phyloP scores from a whole-genome alignment of 2,888 invertebrate genomes.

The Teinopalpus imperialis region DNA sequence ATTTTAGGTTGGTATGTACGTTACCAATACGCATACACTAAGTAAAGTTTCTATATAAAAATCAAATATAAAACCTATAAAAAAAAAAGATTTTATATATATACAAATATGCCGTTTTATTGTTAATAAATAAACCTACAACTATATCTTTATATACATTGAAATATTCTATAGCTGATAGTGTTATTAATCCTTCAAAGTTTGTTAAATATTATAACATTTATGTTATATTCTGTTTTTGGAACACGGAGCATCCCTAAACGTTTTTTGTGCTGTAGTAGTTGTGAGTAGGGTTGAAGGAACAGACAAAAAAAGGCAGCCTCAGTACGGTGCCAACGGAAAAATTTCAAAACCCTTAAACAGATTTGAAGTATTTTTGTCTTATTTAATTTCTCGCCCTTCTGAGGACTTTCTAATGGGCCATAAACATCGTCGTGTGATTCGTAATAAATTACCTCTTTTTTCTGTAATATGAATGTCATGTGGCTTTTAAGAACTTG shows the following conservation, averaged over 20 bases:
- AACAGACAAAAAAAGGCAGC: constrained; percentile 59
- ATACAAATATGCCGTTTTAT: too few species aligned
- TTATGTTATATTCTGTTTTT: neutral
- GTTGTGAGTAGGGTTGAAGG: constrained; percentile 72
- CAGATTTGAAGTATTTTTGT: constrained; percentile 53
- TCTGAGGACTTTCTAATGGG: constrained; percentile 52
- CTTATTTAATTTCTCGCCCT: constrained; percentile 69
- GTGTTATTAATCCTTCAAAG: too few species aligned
- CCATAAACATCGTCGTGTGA: constrained; percentile 56
- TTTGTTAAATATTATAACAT: too few species aligned
- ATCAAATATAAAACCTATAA: too few species aligned
- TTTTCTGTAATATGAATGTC: constrained; percentile 10
- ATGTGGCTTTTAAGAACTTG: constrained; percentile 6
- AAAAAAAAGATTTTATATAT: too few species aligned
- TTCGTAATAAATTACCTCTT: constrained; percentile 58
- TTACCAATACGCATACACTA: too few species aligned
- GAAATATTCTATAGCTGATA: too few species aligned
- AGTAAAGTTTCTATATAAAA: too few species aligned
- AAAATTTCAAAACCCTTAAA: constrained; percentile 58
- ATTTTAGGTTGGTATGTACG: too few species aligned
- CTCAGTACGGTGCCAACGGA: constrained; percentile 64
- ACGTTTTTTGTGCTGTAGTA: constrained; percentile 28
- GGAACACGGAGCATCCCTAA: constrained; percentile 2
- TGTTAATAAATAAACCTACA: too few species aligned
- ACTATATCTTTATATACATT: too few species aligned